Base-by-base conservation (phyloP, 2,113 vertebrate genomes). In the Corythornis cristatus region DNA sequence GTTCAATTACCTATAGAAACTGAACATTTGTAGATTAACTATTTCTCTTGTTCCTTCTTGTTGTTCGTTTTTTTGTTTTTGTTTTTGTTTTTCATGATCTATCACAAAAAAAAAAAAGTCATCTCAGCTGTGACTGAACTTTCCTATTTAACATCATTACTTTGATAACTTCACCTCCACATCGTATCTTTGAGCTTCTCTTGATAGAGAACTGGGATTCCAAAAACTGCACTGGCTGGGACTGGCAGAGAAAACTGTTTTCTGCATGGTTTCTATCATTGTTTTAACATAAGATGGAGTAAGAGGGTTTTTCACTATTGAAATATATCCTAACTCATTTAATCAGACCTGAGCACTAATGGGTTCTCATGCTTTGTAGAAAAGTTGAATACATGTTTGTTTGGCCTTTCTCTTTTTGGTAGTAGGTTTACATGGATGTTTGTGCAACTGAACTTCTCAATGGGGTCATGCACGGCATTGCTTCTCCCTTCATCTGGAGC, bases 301-400 rank as follows among this genome's bases (percentile, higher is more conserved):
- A 35, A 76, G 51, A 76, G 48, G 12, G 74, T 83, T 88, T 31
- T 77, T 80, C 6, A 13, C 9, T 73, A 18, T 48, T 54, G 4
- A 6, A 4, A 60, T 40, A 7, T 15, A 15, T 85, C 18, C n/a
- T 33, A 8, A 22, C 8, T 50, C 0, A 0, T 82, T 80, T 62
- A 31, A 15, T 9, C 4, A 31, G 50, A 40, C 22, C 26, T 61
- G 42, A 58, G 22, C 0, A 0, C 43, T 43, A 28, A 18, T 13
- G 33, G 45, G 12, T 65, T 50, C 40, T 70, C 0, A 1, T 57
- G 20, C 31, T 83, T 9, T 73, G 50, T 25, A 31, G 53, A 6
- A 40, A 37, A 54, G 45, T 26, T 57, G 18, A 13, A 0, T 28
- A 13, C 4, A 3, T 25, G 29, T 26, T 53, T 33, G 10, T 45